phyloP scores from a whole-genome alignment of 2,113 vertebrate genomes.

The Syngnathus typhle region DNA sequence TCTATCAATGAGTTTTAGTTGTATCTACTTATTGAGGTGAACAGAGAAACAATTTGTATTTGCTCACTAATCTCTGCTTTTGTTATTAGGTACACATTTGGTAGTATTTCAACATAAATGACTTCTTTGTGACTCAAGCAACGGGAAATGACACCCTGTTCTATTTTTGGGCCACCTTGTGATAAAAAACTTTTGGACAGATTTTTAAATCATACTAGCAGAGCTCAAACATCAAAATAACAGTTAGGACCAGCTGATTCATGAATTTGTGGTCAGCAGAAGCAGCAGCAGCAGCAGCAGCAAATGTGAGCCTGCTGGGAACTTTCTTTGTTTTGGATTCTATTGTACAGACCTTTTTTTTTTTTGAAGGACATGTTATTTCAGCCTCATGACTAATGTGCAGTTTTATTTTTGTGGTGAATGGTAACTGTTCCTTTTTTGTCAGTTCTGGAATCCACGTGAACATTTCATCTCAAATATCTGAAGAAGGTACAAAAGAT shows the following conservation, averaged over 20 bases:
- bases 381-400: conserved; percentile 29
- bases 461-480: conserved; percentile 28
- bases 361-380: conserved; percentile 19
- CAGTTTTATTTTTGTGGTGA: conserved; percentile 29
- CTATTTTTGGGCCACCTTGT: conserved; percentile 4
- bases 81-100: conserved; percentile 19
- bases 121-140: conserved; percentile 20
- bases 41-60: neutral
- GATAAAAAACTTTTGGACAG: conserved; percentile 20
- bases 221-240: conserved; percentile 18
- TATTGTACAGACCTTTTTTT: conserved; percentile 22
- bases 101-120: conserved; percentile 15
- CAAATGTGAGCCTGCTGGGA: conserved; percentile 17
- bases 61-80: conserved; percentile 35
- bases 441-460: conserved; percentile 17
- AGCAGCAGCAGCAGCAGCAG: conserved; percentile 25
- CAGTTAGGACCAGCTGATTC: conserved; percentile 13
- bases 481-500: conserved; percentile 10
- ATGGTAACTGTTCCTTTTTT: conserved; percentile 7
- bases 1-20: neutral
- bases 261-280: conserved; percentile 21
- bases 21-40: neutral
- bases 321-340: conserved; percentile 22
- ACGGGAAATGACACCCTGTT: conserved; percentile 17
- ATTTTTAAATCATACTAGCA: conserved; percentile 25